A percentile compares a stretch with the other conserved stretches of the same genome.
These are phyloP conservation scores for Ahaetulla prasina DNA, from an alignment of 2,113 vertebrate genomes.

Conservation along the genomic window DNA sequence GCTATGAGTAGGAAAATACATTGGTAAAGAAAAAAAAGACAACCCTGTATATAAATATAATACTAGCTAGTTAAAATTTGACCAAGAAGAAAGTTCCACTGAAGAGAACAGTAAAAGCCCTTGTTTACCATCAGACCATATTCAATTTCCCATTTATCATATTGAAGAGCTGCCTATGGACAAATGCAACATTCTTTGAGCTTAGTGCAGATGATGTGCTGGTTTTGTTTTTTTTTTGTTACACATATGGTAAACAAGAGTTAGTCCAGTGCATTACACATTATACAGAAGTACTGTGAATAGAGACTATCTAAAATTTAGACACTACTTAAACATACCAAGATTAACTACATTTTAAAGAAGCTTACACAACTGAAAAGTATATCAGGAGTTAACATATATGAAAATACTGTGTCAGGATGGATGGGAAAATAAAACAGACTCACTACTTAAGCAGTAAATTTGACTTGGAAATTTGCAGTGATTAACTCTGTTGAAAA, in stretches of 20 bases:
- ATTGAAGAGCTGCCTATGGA: conserved; percentile 93
- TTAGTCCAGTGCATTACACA: conserved; percentile 98
- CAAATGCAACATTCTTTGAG: conserved; percentile 87
- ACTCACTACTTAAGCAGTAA: conserved; percentile 54
- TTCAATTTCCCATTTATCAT: conserved; percentile 85
- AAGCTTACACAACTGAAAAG: conserved; percentile 68
- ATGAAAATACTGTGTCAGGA: conserved; percentile 68
- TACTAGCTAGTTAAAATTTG: conserved; percentile 89
- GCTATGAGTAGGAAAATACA: conserved; percentile 99
- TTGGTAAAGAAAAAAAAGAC: conserved; percentile 94
- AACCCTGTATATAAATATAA: conserved; percentile 95
- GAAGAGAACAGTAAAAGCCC: conserved; percentile 89
- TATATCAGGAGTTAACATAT: conserved; percentile 66
- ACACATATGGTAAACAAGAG: conserved; percentile 98
- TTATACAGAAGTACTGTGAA: conserved; percentile 76
- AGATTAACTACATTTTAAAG: conserved; percentile 67
- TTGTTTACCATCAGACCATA: conserved; percentile 94
- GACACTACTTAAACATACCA: conserved; percentile 71
- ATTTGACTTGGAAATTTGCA: conserved; percentile 56
- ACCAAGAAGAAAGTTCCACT: conserved; percentile 85
- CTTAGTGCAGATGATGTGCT: conserved; percentile 97
- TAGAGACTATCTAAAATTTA: conserved; percentile 71
- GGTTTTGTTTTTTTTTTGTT: conserved; percentile 74
- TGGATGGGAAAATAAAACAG: conserved; percentile 47
- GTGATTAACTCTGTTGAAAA: conserved; percentile 35